Percentiles rank a stretch among this genome's conserved stretches.
phyloP scores from a whole-genome alignment of 1,140 invertebrate genomes.

The Pseudomyrmex gracilis region DNA sequence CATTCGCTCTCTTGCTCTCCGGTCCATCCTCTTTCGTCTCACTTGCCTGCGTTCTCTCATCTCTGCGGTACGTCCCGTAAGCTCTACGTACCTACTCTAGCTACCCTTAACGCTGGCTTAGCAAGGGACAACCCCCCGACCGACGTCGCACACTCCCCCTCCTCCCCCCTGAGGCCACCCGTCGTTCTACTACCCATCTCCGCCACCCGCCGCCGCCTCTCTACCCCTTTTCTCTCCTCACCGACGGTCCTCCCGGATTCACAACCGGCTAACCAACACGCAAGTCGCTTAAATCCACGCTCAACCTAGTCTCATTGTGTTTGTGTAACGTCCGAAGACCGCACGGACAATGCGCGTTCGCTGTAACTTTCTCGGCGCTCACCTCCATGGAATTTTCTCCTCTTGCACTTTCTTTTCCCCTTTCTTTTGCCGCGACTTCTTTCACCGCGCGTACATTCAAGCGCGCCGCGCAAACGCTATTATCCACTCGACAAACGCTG shows the following conservation, averaged over 20 bases:
- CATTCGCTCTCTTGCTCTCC: too few relatives aligned
- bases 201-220: conserved; percentile 16
- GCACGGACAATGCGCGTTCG: conserved; percentile 73
- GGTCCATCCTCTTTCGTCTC: conserved; percentile 61
- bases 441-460: conserved; percentile 4
- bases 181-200: conserved; percentile 34
- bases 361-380: conserved; percentile 71
- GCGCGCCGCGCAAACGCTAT: not conserved
- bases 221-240: conserved; percentile 65
- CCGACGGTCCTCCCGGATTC: conserved; percentile 75
- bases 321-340: conserved; percentile 77
- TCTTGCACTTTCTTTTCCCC: conserved; percentile 44
- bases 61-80: conserved; percentile 70
- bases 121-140: conserved; percentile 77
- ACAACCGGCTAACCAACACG: conserved; percentile 80
- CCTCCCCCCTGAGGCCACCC: conserved; percentile 46
- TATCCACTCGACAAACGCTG: conserved; percentile 1
- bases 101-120: conserved; percentile 84
- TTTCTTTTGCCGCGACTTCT: conserved; percentile 43
- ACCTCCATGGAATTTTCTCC: conserved; percentile 49
- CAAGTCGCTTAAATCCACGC: conserved; percentile 82
- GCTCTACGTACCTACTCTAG: conserved; percentile 79
- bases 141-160: conserved; percentile 61
- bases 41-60: conserved; percentile 58
- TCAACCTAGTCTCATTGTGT: conserved; percentile 78